Evolutionary conservation across 2,797 vertebrate genomes (phyloP).

Genomic region (Sebastes minor): DNA sequence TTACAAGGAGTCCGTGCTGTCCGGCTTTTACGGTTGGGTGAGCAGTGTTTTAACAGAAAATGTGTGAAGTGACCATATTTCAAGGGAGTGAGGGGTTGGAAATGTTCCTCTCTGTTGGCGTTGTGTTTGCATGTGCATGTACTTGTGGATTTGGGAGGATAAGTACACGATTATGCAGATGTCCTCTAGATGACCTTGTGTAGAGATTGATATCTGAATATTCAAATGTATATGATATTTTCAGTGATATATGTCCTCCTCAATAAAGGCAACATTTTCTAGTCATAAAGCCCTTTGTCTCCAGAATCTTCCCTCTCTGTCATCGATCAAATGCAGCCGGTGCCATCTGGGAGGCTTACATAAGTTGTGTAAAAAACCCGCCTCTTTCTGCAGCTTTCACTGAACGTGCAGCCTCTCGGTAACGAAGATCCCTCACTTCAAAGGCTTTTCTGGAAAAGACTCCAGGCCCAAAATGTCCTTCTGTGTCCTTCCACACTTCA

Average conservation of each 20-base stretch:
- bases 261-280: neutral
- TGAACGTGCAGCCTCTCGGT: constrained; percentile 12
- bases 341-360: constrained; percentile 65
- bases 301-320: constrained; percentile 7
- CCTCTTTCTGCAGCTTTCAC: constrained; percentile 22
- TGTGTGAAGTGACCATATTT: neutral
- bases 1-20: constrained; percentile 37
- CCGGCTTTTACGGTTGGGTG: constrained; percentile 14
- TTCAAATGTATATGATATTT: neutral
- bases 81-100: neutral
- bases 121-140: neutral
- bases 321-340: constrained; percentile 37
- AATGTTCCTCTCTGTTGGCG: neutral
- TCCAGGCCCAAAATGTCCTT: constrained; percentile 44
- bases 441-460: constrained; percentile 37
- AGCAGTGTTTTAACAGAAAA: constrained; percentile 30
- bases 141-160: neutral
- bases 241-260: neutral
- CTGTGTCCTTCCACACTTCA: constrained; percentile 40
- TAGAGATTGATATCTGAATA: neutral
- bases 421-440: constrained; percentile 44
- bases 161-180: neutral
- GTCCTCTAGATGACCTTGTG: neutral
- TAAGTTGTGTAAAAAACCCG: constrained; percentile 22
- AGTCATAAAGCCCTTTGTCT: constrained; percentile 23